Evolutionary conservation across 2,797 vertebrate species (phyloP), one percentile per base, ranked within the genome.

Genomic region (Oreortyx pictus): DNA sequence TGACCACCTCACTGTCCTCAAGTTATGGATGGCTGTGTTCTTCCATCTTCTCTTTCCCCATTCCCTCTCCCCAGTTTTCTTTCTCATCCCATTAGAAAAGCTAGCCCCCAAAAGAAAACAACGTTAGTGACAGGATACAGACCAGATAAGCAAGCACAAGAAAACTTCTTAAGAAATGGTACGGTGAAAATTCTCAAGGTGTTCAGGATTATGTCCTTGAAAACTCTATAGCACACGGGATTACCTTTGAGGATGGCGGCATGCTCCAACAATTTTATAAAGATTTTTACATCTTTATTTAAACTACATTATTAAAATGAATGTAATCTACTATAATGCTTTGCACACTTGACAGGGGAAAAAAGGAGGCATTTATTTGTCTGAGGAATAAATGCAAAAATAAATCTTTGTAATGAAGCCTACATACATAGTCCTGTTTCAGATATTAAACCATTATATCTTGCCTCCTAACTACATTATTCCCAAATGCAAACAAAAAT

Each of bases 361-460:
- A 82, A 87, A 87, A 92, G 61, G 71, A 93, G 86, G 93, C 31
- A 65, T 39, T 90, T 93, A 94, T 79, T 41, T 92, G 23, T 86
- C 62, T 89, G 76, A 96, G 95, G 92, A 96, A 85, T 93, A 95
- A 93, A 95, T 86, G 70, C 29, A 94, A 96, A 96, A 96, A 88
- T 91, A 96, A 96, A 96, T 96, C 92, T 64, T 96, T 94, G 54
- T 96, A 95, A 96, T 91, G 85, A 95, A 84, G 46, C 43, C 94
- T 74, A 20, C 56, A 92, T 93, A 52, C 93, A 84, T 92, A 91
- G 79, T 50, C 76, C 67, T 83, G 25, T 62, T 78, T 92, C 93
- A 90, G 82, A 90, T 95, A 96, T 94, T 94, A 96, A 96, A 91
- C 62, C 88, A 79, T 90, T 97, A 92, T 91, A 95, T 93, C 87